Evolutionary conservation across 2,113 vertebrate genomes (phyloP), one percentile per base, ranked within the genome.

Genomic region (Helogale parvula): DNA sequence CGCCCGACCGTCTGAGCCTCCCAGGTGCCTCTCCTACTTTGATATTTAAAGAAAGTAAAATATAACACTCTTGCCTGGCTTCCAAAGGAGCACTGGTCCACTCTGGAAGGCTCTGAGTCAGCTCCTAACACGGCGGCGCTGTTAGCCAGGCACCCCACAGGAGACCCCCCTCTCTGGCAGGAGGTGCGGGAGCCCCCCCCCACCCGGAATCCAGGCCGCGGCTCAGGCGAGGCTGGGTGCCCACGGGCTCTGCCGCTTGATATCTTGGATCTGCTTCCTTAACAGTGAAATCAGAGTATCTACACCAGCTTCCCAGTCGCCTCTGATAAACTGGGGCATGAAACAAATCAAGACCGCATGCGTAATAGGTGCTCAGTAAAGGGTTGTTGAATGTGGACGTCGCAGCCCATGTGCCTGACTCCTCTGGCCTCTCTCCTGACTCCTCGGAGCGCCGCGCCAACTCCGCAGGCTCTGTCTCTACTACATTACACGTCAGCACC

Each of bases 1-100:
- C 21, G 7, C 57, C 57, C 57, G 23, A 9, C 8, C 17, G 8
- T 8, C 57, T 9, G 57, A 60, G 57, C 57, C 57, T 8, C 57
- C 2, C 57, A 60, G 57, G 57, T 9, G 0, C 2, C 57, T 19
- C 57, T 47, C 12, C 47, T 50, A 92, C 23, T 88, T 76, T 88
- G 1, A 71, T 72, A 72, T 72, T 80, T 66, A 79, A 95, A 76
- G 13, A 90, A 93, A 68, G n/a, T 66, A 71, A 79, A 88, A 71
- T 5, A 21, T 27, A 68, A 93, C 7, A 54, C 15, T 45, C 21
- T 45, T 41, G 35, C 74, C 45, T 21, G 23, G 82, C 74, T 87
- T 82, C 66, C 82, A 74, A 0, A 3, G 29, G 50, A 79, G 45
- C 8, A n/a, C 15, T 0, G 10, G 3, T 35, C 35, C 52, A 87